phyloP scores from a whole-genome alignment of 92 coral and sea anemone species.

The Siderastrea siderea region DNA sequence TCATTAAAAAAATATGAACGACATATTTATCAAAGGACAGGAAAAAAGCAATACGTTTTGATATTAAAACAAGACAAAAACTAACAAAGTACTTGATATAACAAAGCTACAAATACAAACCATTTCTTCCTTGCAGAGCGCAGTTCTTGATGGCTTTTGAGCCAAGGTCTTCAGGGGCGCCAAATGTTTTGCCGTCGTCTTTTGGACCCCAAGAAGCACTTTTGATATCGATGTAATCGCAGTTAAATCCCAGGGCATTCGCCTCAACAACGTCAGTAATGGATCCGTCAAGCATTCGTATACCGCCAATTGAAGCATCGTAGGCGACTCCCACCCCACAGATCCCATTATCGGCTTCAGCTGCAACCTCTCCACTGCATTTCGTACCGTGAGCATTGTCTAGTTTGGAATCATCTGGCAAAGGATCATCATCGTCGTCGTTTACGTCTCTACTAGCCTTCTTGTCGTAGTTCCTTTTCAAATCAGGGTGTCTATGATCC shows the following conservation, averaged over 20 bases:
- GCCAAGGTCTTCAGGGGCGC: constrained; percentile 86
- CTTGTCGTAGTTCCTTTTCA: constrained; percentile 80
- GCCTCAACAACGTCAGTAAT: constrained; percentile 90
- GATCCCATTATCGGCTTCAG: constrained; percentile 84
- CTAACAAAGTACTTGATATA: constrained; percentile 7
- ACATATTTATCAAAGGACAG: neutral
- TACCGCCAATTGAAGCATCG: constrained; percentile 86
- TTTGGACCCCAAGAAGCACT: constrained; percentile 98
- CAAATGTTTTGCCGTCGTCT: constrained; percentile 98
- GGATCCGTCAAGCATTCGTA: constrained; percentile 94
- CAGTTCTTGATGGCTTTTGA: constrained; percentile 77
- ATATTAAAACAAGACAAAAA: neutral
- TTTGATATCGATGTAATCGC: constrained; percentile 87
- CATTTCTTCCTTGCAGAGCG: constrained; percentile 84
- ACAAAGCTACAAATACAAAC: constrained; percentile 37
- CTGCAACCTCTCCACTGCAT: constrained; percentile 93
- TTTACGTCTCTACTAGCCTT: constrained; percentile 85
- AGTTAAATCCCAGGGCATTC: constrained; percentile 81
- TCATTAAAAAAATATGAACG: neutral
- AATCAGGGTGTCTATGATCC: constrained; percentile 91
- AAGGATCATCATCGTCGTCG: constrained; percentile 74
- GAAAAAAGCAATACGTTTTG: neutral
- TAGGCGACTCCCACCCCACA: constrained; percentile 98
- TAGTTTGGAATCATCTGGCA: constrained; percentile 77
- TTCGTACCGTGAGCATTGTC: constrained; percentile 97